Conservation (phyloP, 2,113 vertebrate genomes). For the Halcyon senegalensis region DNA sequence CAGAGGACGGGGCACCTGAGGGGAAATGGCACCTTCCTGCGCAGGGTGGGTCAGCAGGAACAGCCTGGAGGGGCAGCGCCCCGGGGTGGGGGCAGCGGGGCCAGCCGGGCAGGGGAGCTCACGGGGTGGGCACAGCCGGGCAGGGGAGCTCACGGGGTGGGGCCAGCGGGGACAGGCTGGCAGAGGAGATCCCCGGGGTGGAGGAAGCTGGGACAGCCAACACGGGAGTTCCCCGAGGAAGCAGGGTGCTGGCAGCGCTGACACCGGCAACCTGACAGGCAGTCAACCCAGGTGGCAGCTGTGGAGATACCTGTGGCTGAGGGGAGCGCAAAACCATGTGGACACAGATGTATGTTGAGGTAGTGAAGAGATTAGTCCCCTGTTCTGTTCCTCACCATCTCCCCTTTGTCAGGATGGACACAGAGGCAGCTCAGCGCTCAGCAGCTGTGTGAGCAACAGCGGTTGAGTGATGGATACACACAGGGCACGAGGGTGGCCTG, state of each 20-base stretch:
- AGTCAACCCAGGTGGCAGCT: not conserved
- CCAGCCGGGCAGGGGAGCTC: too few species aligned
- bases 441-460: rapidly evolving
- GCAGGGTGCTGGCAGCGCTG: not conserved
- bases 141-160: too few species aligned
- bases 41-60: rapidly evolving
- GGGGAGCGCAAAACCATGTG: rapidly evolving
- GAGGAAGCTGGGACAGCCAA: too few species aligned
- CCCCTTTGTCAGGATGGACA: rapidly evolving
- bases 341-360: rapidly evolving
- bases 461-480: not conserved
- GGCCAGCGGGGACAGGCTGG: rapidly evolving
- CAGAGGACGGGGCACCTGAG: not conserved
- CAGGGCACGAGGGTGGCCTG: not conserved
- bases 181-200: too few species aligned
- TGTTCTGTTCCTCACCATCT: rapidly evolving
- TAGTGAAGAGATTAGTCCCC: too few species aligned
- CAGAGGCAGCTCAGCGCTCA: rapidly evolving
- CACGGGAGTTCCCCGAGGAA: not conserved
- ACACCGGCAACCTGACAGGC: not conserved
- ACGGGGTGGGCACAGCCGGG: too few species aligned
- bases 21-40: not conserved
- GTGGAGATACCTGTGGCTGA: not conserved
- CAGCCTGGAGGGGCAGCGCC: not conserved
- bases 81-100: too few species aligned